These are phyloP conservation scores for Parnassius orleans DNA, from an alignment of 2,888 invertebrate genomes.

Conservation along the genomic window DNA sequence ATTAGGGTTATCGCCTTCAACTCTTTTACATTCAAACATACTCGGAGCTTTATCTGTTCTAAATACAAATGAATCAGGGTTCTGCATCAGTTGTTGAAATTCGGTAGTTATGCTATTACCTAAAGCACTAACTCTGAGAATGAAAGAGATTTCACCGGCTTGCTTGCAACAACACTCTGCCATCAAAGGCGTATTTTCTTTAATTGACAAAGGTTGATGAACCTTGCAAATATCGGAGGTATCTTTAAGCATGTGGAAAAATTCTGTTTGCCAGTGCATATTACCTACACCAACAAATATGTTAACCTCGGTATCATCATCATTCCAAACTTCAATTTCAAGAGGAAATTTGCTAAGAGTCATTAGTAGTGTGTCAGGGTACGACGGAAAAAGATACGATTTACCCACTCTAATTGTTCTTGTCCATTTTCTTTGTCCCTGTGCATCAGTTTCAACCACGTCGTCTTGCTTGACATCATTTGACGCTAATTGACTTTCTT, in stretches of 20 bases:
- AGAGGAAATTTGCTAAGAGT: slow-evolving; percentile 72
- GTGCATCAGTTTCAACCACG: slow-evolving; percentile 52
- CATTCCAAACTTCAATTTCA: slow-evolving; percentile 73
- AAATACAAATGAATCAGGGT: slow-evolving; percentile 66
- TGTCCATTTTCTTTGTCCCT: slow-evolving; percentile 58
- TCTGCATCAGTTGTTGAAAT: slow-evolving; percentile 64
- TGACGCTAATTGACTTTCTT: slow-evolving; percentile 64
- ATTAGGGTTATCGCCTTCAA: slow-evolving; percentile 68
- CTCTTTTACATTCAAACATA: slow-evolving; percentile 64
- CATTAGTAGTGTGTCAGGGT: slow-evolving; percentile 66
- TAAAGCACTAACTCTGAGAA: slow-evolving; percentile 72
- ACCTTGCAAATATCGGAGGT: slow-evolving; percentile 53
- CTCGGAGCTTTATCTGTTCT: slow-evolving; percentile 70
- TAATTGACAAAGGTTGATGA: slow-evolving; percentile 58
- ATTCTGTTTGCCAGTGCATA: slow-evolving; percentile 72
- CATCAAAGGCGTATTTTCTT: slow-evolving; percentile 47
- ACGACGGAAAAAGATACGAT: slow-evolving; percentile 77
- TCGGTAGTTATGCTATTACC: slow-evolving; percentile 72
- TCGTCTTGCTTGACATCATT: slow-evolving; percentile 53
- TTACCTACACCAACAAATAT: slow-evolving; percentile 67
- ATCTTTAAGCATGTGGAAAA: slow-evolving; percentile 72
- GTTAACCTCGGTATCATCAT: slow-evolving; percentile 58
- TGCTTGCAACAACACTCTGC: slow-evolving; percentile 61
- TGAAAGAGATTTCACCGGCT: slow-evolving; percentile 68
- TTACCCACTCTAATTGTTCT: slow-evolving; percentile 73